Conservation (phyloP, 64 coral and sea anemone genomes). For the Porites australiensis region DNA sequence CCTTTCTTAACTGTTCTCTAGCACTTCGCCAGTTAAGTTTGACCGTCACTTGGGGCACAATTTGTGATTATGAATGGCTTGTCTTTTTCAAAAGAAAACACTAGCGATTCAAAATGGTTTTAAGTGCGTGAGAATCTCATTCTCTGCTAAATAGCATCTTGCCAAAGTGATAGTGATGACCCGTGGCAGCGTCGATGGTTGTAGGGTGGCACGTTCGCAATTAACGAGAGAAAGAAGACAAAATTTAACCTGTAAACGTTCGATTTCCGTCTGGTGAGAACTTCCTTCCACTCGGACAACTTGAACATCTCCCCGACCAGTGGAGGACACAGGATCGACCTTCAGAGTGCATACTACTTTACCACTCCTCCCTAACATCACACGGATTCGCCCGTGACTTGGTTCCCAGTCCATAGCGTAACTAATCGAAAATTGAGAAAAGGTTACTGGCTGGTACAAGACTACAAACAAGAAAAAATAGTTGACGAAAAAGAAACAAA, state of each 20-base stretch:
- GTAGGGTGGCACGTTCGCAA: no score
- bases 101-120: no score
- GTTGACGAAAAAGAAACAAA: no score
- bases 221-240: not conserved
- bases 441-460: not conserved
- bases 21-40: no score
- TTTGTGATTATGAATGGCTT: no score
- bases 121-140: no score
- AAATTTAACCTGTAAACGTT: not conserved
- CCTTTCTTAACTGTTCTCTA: no score
- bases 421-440: slow-evolving; percentile 51
- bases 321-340: slow-evolving; percentile 49
- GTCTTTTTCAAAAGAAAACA: no score
- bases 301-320: slow-evolving; percentile 24
- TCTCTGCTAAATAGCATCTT: no score
- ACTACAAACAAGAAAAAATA: not conserved
- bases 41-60: no score
- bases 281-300: slow-evolving; percentile 76
- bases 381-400: slow-evolving; percentile 60
- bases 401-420: slow-evolving; percentile 89
- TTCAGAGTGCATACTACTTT: slow-evolving; percentile 79
- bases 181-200: no score
- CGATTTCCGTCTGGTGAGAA: not conserved
- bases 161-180: no score
- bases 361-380: slow-evolving; percentile 88